Evolutionary conservation across 2,888 invertebrate genomes (phyloP).

Genomic region (Sialis lutaria): DNA sequence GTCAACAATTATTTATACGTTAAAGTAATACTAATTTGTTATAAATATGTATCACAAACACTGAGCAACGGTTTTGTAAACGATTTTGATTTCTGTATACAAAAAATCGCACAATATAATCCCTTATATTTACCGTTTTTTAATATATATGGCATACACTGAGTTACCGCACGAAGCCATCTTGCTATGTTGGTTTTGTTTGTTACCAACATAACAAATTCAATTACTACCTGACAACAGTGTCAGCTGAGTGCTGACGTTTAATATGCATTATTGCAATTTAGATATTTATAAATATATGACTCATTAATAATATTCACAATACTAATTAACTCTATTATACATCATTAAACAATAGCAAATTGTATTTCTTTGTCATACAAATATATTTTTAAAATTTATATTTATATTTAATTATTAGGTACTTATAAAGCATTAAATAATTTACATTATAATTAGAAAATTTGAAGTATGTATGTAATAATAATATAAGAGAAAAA

Average conservation of each 20-base stretch:
- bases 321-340: no score
- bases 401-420: no score
- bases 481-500: no score
- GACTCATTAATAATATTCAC: no score
- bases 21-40: constrained; percentile 4
- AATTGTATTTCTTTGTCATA: no score
- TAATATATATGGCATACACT: constrained; percentile 8
- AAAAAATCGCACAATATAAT: no score
- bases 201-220: background rate
- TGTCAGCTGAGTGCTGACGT: background rate
- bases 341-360: no score
- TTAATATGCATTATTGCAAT: background rate
- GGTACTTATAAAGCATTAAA: no score
- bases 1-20: constrained; percentile 10
- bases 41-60: constrained; percentile 4
- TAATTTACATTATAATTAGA: no score
- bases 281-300: background rate
- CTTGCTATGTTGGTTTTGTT: constrained; percentile 11
- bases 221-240: background rate
- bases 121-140: background rate
- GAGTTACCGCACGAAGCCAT: constrained; percentile 18
- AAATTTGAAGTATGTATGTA: no score
- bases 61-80: constrained; percentile 4
- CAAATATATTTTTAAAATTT: no score
- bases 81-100: background rate